phyloP scores from a whole-genome alignment of 2,113 vertebrate genomes.

The Heteronetta atricapilla region DNA sequence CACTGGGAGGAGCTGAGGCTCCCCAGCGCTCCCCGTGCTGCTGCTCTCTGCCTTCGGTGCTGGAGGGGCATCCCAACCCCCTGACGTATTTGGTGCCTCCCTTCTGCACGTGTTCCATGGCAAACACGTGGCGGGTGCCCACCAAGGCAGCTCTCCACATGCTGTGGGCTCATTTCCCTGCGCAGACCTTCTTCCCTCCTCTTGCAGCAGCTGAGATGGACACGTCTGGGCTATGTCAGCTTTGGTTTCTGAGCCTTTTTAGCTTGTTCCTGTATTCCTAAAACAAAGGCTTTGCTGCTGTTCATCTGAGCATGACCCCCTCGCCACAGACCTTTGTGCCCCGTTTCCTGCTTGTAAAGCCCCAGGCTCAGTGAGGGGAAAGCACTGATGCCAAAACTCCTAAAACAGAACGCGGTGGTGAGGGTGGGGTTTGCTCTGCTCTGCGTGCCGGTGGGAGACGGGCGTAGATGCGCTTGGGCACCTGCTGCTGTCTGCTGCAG shows the following conservation, averaged over 20 bases:
- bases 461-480: not conserved
- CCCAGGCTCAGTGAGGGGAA: not conserved
- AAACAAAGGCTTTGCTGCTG: not conserved
- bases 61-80: not conserved
- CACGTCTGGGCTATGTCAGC: not conserved
- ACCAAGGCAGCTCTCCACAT: not conserved
- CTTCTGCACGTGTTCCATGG: not conserved
- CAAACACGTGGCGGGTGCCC: not conserved
- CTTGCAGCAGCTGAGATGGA: not conserved
- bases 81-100: not conserved
- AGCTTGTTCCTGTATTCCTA: not conserved
- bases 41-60: not conserved
- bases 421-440: not conserved
- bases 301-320: not conserved
- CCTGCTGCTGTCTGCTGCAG: not conserved
- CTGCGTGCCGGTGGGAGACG: accelerated
- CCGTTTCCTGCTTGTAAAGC: not conserved
- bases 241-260: not conserved
- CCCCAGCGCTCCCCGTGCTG: not conserved
- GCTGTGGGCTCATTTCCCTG: not conserved
- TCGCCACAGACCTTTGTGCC: not conserved
- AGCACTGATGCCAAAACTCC: not conserved
- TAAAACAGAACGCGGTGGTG: accelerated
- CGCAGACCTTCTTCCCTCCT: not conserved
- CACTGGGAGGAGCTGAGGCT: not conserved